phyloP scores from a whole-genome alignment of 2,797 vertebrate species.

The Falco rusticolus region DNA sequence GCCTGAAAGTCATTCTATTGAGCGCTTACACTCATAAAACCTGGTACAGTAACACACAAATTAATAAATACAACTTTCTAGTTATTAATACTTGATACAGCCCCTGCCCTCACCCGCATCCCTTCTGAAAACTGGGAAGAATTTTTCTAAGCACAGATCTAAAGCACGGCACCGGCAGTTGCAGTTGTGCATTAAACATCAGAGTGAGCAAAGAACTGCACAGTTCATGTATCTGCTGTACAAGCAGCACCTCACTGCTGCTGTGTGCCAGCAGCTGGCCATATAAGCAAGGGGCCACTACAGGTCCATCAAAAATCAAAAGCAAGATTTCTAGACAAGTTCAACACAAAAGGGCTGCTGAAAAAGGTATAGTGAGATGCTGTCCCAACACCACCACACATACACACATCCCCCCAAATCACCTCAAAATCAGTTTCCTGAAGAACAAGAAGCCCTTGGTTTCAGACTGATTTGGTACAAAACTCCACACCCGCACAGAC shows the following conservation, averaged over 20 bases:
- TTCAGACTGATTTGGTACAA: neutral
- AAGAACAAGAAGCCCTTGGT: neutral
- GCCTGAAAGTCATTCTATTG: neutral
- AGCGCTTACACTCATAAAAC: neutral
- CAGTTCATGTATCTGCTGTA: accelerated
- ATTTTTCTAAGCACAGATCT: neutral
- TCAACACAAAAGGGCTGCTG: neutral
- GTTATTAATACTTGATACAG: neutral
- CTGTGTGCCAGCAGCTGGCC: neutral
- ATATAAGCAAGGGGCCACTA: neutral
- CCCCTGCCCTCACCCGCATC: neutral
- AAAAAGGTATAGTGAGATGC: neutral
- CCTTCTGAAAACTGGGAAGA: neutral
- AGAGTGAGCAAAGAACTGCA: neutral
- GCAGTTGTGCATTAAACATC: neutral
- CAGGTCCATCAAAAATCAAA: neutral
- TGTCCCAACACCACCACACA: neutral
- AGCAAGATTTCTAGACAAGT: neutral
- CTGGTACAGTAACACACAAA: neutral
- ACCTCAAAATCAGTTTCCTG: neutral
- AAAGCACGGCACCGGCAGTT: neutral
- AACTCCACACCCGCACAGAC: neutral
- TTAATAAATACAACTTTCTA: neutral
- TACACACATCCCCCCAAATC: neutral
- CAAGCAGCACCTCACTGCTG: neutral